Percentiles rank a stretch among this genome's conserved stretches.
These are phyloP conservation scores for Therioaphis trifolii DNA, from an alignment of 2,888 invertebrate genomes.

Conservation along the genomic window DNA sequence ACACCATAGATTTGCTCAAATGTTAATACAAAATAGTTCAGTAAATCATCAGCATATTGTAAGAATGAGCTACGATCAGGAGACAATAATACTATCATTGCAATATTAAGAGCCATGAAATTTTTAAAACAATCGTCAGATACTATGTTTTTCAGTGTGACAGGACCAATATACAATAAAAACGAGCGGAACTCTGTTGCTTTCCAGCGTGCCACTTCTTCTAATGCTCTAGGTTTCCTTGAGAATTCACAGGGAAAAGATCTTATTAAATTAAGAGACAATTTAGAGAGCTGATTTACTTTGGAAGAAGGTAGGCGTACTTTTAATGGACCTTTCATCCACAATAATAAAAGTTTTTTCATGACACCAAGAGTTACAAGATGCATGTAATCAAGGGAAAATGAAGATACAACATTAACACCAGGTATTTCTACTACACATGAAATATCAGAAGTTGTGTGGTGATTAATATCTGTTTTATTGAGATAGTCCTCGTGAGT, in stretches of 20 bases:
- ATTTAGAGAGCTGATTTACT: background rate
- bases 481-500: background rate
- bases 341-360: constrained; percentile 18
- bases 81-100: constrained; percentile 2
- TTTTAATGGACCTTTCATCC: constrained; percentile 4
- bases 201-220: background rate
- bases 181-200: constrained; percentile 5
- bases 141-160: too few relatives aligned
- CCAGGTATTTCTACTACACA: background rate
- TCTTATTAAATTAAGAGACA: background rate
- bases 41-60: constrained; percentile 23
- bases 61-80: background rate
- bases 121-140: too few relatives aligned
- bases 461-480: background rate
- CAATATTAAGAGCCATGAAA: too few relatives aligned
- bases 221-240: constrained; percentile 6
- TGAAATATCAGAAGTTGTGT: background rate
- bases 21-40: constrained; percentile 3
- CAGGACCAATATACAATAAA: background rate
- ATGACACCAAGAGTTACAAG: too few relatives aligned
- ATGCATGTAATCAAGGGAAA: too few relatives aligned
- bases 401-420: background rate
- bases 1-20: constrained; percentile 27
- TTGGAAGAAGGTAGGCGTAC: too few relatives aligned
- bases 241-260: constrained; percentile 28